Base-by-base conservation (phyloP, 2,888 invertebrate species). In the Noctua pronuba region DNA sequence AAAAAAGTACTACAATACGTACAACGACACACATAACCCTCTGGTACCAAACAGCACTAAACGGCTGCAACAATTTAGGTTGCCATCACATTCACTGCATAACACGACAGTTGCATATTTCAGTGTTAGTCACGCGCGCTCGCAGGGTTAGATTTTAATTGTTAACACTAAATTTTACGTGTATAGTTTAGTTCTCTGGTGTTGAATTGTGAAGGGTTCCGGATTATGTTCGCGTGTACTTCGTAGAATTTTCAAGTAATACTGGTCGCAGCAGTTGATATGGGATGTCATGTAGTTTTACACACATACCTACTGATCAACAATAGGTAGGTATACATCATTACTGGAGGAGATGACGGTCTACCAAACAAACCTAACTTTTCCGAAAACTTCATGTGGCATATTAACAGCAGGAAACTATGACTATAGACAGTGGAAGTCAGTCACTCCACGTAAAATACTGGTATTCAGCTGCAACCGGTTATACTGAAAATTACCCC, bases 81-180 rank as follows among this genome's bases (percentile, higher is more conserved):
- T 92, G 92, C 92, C 92, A 91, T 92, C 93, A 92, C 92, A 93
- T 92, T 91, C 92, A 91, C 88, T 87, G 89, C 85, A 87, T 91
- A 88, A 87, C 76, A 90, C 91, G 94, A 94, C 95, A 94, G 92
- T 93, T 93, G 94, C 94, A 96, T 95, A 95, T 95, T 94, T 95
- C 94, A 94, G 90, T 91, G 91, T 96, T 95, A 95, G 96, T 93
- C 93, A 95, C 95, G 96, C 93, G 87, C 89, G 88, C 84, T 71
- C 64, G 75, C 79, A 83, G 80, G 81, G 86, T 85, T 87, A 85
- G 65, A 82, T 81, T 89, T 88, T 86, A 88, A 88, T 87, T 89
- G 80, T 71, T 75, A 73, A 81, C 75, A 80, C 71, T 79, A 80
- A 76, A 78, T 86, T 88, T 66, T 73, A 66, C 75, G 64, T 73